Conservation (phyloP, 2,113 vertebrate genomes). For the Eudorcas thomsonii region DNA sequence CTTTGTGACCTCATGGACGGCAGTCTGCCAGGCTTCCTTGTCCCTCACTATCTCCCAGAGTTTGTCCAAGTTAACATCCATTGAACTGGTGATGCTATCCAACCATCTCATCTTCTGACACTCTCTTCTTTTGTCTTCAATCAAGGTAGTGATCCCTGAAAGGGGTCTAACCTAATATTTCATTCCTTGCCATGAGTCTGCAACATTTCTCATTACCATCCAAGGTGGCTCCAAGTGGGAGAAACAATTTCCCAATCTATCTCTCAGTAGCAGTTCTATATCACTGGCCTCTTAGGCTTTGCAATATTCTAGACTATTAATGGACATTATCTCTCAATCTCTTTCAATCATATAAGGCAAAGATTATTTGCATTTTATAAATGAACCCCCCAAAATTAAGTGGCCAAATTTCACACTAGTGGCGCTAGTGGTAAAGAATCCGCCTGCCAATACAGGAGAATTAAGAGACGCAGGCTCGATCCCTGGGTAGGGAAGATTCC, state of each 20-base stretch:
- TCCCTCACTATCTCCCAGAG: not conserved
- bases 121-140: not conserved
- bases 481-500: not conserved
- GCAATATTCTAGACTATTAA: not conserved
- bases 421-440: not conserved
- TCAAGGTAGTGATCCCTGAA: not conserved
- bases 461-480: not conserved
- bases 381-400: not conserved
- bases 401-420: not conserved
- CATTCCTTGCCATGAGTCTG: not conserved
- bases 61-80: not conserved
- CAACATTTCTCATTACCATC: not conserved
- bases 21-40: not conserved
- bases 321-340: not conserved
- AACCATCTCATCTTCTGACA: not conserved
- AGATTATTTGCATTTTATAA: not conserved
- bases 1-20: not conserved
- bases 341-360: not conserved
- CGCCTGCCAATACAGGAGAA: not conserved
- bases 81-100: not conserved
- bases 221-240: not conserved
- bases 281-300: not conserved
- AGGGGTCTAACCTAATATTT: not conserved
- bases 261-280: not conserved
- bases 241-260: not conserved